Conservation (phyloP, 2,888 invertebrate genomes). For the Cephus rjabovi region DNA sequence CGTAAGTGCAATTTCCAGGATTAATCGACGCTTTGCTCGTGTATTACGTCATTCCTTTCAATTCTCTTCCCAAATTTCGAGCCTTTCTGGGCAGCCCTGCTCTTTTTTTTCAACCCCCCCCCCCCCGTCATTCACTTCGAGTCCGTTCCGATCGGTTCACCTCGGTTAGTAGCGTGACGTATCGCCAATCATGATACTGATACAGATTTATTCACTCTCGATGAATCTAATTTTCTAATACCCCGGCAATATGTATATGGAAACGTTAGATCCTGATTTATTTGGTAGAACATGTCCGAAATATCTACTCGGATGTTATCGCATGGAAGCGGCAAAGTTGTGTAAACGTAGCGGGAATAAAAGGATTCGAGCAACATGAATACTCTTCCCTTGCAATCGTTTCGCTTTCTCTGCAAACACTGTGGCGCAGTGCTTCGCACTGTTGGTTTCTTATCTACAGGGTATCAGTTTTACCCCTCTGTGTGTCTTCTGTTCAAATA, state of each 20-base stretch:
- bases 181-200: no score
- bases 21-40: neutral
- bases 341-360: no score
- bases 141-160: neutral
- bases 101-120: neutral
- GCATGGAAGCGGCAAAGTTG: no score
- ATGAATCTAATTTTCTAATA: no score
- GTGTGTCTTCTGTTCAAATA: conserved; percentile 31
- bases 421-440: no score
- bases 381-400: conserved; percentile 17
- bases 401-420: conserved; percentile 9
- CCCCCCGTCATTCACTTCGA: neutral
- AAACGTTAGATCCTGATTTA: no score
- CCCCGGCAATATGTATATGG: no score
- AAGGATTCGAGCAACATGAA: conserved; percentile 11
- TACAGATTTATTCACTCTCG: no score
- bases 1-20: neutral
- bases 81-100: neutral
- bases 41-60: neutral
- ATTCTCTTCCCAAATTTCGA: neutral
- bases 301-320: no score
- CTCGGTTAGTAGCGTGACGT: neutral
- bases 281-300: no score
- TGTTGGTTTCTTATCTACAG: conserved; percentile 10
- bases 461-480: conserved; percentile 30